Conservation (phyloP, 2,888 invertebrate species). For the Drosophila eohydei region DNA sequence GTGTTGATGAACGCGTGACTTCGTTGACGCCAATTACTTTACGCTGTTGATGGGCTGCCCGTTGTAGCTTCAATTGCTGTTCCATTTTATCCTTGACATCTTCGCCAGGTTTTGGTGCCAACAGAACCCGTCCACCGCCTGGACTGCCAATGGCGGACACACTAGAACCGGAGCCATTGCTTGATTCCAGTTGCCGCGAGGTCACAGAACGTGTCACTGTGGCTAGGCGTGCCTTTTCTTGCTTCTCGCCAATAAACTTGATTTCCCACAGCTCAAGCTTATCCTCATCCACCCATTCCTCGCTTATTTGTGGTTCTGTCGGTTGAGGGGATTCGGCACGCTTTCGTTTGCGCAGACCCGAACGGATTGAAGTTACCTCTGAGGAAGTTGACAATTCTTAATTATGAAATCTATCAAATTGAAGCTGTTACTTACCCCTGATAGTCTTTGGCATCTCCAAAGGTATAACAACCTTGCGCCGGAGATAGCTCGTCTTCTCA, state of each 20-base stretch:
- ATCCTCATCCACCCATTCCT: conserved; percentile 98
- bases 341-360: conserved; percentile 96
- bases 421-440: conserved; percentile 86
- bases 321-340: conserved; percentile 97
- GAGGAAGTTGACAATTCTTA: background rate
- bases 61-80: conserved; percentile 93
- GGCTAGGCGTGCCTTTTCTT: conserved; percentile 86
- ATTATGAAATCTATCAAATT: background rate
- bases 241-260: conserved; percentile 94
- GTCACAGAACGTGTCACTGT: conserved; percentile 88
- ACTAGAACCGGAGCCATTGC: conserved; percentile 50
- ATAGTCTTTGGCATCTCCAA: conserved; percentile 96
- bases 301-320: conserved; percentile 96
- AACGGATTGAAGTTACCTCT: conserved; percentile 97
- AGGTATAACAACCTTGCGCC: conserved; percentile 97
- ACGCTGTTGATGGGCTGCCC: conserved; percentile 93
- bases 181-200: conserved; percentile 89
- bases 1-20: conserved; percentile 60
- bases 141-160: conserved; percentile 72
- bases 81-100: conserved; percentile 96
- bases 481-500: conserved; percentile 95
- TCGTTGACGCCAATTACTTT: conserved; percentile 87
- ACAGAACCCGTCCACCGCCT: conserved; percentile 72
- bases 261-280: conserved; percentile 98
- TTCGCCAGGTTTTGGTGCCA: conserved; percentile 85